Base-by-base conservation (phyloP, 2,113 vertebrate species). In the Channa argus region DNA sequence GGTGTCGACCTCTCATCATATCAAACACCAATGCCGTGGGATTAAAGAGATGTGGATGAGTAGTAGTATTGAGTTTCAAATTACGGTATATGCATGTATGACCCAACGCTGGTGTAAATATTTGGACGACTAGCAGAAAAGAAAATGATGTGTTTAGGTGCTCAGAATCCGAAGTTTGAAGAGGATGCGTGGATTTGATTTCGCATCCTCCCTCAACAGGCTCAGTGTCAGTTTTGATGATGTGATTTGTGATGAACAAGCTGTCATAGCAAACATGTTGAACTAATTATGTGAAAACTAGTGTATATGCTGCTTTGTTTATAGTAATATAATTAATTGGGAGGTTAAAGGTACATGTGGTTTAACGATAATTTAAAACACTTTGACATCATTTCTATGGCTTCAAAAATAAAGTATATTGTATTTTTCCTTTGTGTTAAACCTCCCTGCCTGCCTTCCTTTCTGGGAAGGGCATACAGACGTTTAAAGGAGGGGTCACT, bases 231-330 rank as follows among this genome's bases (percentile, higher is more conserved):
- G 71, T 63, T 81, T 68, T 58, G 39, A 60, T 79, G 24, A 34
- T 83, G 83, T 77, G 71, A 60, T 66, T 60, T 86, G 81, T 83
- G 75, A 84, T 56, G 63, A 79, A 44, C 49, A 52, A 65, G 63
- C 39, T 64, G 74, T 80, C 65, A 43, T 54, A 52, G 51, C 46
- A 58, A 69, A 79, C 65, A 62, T 60, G 54, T 70, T 53, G 43
- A 71, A 51, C 79, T 71, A 67, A 79, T 87, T 81, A 72, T 79
- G 82, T 88, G 64, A 76, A 64, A 79, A 51, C 68, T 80, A 80
- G 70, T 77, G 80, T 54, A 82, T 85, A 91, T 91, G 94, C 92
- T 93, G 88, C 92, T 89, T 91, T 91, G 88, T 91, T 81, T 68
- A 85, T 86, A 87, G 71, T 86, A 39, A 79, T 44, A 61, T 80